phyloP scores from a whole-genome alignment of 2,797 vertebrate genomes.

The Arremon brunneinucha region DNA sequence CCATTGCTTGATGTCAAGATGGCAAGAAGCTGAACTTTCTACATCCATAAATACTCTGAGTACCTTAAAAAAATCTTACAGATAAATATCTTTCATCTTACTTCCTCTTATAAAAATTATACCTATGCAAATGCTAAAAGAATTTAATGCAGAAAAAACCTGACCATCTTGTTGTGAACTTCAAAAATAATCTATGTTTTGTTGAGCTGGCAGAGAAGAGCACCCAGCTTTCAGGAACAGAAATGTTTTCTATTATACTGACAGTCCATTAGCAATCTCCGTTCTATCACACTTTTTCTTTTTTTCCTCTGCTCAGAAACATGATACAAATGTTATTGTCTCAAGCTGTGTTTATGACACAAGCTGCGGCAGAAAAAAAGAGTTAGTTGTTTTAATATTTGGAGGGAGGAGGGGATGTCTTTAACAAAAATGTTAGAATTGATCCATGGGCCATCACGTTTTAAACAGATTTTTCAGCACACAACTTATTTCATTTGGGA shows the following conservation, averaged over 20 bases:
- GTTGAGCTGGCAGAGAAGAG: background rate
- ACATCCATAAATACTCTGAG: background rate
- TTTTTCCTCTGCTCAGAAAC: background rate
- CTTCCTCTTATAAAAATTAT: background rate
- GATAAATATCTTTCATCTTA: background rate
- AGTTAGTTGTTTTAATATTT: background rate
- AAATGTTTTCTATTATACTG: background rate
- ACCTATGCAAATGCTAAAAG: background rate
- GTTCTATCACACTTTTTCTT: background rate
- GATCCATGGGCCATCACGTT: accelerated
- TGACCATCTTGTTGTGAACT: background rate
- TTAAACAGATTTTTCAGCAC: background rate
- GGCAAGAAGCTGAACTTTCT: background rate
- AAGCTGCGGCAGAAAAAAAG: background rate
- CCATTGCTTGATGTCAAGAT: background rate
- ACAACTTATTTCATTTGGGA: background rate
- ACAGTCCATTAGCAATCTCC: background rate
- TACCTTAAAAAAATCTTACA: background rate
- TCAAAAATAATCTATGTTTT: background rate
- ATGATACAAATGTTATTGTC: background rate
- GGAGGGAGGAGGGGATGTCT: background rate
- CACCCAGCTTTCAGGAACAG: background rate
- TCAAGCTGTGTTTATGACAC: background rate
- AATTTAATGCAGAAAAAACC: background rate
- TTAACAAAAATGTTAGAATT: background rate